Evolutionary conservation across 2,888 invertebrate species (phyloP).

Genomic region (Sceliomorpha sp.): DNA sequence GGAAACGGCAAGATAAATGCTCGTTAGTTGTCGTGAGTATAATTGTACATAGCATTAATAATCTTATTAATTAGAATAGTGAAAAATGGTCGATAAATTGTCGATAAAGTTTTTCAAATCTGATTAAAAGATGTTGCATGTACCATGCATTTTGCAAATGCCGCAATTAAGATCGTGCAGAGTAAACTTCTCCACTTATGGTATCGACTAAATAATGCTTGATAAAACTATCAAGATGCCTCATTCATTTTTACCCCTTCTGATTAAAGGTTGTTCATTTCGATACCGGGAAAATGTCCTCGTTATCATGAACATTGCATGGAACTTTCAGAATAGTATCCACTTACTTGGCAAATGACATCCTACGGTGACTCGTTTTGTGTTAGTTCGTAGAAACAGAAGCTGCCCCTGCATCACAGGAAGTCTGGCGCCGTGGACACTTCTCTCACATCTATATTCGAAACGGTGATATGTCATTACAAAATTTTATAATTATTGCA

Average conservation of each 20-base stretch:
- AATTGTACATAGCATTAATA: no score
- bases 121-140: constrained; percentile 5
- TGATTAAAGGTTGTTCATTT: constrained; percentile 45
- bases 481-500: constrained; percentile 21
- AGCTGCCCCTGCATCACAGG: constrained; percentile 42
- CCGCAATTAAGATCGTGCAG: constrained; percentile 12
- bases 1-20: no score
- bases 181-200: constrained; percentile 27
- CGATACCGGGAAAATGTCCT: constrained; percentile 47
- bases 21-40: no score
- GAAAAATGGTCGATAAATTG: no score
- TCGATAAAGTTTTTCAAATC: constrained; percentile 3
- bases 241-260: constrained; percentile 27
- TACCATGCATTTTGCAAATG: constrained; percentile 15
- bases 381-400: constrained; percentile 48
- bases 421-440: constrained; percentile 37
- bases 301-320: constrained; percentile 51
- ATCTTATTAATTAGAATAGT: no score
- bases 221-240: constrained; percentile 31
- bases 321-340: constrained; percentile 40
- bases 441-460: constrained; percentile 23
- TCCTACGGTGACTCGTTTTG: constrained; percentile 48
- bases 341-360: constrained; percentile 50
- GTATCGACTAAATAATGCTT: constrained; percentile 21
- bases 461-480: constrained; percentile 35